These are phyloP conservation scores for Drosophila pachea DNA, from an alignment of 1,140 invertebrate genomes.

Conservation along the genomic window DNA sequence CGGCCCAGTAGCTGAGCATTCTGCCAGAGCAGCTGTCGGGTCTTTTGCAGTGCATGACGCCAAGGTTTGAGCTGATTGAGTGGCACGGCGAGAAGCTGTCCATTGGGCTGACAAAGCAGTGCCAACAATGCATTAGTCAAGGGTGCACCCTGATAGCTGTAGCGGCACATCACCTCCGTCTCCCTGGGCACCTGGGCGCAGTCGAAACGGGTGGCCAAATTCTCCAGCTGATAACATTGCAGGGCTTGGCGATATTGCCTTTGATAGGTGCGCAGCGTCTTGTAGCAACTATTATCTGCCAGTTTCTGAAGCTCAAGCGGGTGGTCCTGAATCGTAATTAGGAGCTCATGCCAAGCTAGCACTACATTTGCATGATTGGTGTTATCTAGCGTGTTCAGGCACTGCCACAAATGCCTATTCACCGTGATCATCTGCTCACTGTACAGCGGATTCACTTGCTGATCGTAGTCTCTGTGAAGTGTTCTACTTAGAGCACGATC, in stretches of 20 bases:
- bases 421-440: constrained; percentile 54
- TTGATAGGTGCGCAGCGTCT: constrained; percentile 54
- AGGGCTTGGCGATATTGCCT: constrained; percentile 42
- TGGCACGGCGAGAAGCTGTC: constrained; percentile 62
- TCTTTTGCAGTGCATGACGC: constrained; percentile 52
- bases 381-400: constrained; percentile 43
- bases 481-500: constrained; percentile 41
- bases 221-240: constrained; percentile 60
- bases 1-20: constrained; percentile 44
- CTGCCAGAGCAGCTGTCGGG: constrained; percentile 65
- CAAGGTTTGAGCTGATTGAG: constrained; percentile 62
- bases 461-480: constrained; percentile 30
- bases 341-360: constrained; percentile 28
- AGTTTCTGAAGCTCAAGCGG: constrained; percentile 43
- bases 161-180: constrained; percentile 50
- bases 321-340: constrained; percentile 10
- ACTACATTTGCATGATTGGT: constrained; percentile 22
- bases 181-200: constrained; percentile 33
- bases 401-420: constrained; percentile 46
- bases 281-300: constrained; percentile 49
- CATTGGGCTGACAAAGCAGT: constrained; percentile 55
- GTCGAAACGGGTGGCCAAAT: constrained; percentile 52
- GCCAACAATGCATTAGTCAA: constrained; percentile 48
- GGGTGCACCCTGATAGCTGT: constrained; percentile 56
- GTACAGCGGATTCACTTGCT: constrained; percentile 55